Percentiles rank a stretch among this genome's conserved stretches.
phyloP scores from a whole-genome alignment of 2,888 invertebrate genomes.

The Tipula confusa region DNA sequence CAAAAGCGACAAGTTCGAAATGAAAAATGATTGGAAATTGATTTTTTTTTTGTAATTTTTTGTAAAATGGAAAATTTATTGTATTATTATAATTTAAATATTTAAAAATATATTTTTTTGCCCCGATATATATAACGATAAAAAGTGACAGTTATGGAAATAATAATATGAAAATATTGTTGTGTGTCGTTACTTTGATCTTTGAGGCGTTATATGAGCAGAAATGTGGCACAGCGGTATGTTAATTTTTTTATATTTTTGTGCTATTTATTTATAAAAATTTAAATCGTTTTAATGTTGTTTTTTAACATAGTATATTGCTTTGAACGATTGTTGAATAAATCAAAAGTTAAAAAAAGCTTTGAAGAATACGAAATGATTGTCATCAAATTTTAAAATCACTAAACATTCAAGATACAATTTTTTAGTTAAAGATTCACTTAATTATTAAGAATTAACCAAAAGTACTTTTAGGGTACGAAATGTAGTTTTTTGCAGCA shows the following conservation, averaged over 20 bases:
- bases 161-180: background rate
- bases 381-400: no score
- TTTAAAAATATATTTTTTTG: background rate
- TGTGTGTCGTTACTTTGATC: background rate
- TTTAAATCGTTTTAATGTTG: background rate
- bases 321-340: background rate
- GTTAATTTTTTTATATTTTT: no score
- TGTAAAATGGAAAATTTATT: conserved; percentile 20
- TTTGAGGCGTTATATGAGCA: background rate
- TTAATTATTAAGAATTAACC: no score
- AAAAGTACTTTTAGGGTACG: no score
- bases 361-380: no score
- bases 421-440: no score
- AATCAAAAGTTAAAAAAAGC: background rate
- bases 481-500: no score
- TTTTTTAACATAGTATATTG: background rate
- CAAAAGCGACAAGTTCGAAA: background rate
- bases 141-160: conserved; percentile 3
- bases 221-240: no score
- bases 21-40: conserved; percentile 14
- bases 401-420: no score
- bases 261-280: background rate
- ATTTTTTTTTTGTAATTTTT: no score
- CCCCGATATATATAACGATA: background rate
- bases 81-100: background rate